Base-by-base conservation (phyloP, 92 coral and sea anemone genomes). In the Siderastrea siderea region DNA sequence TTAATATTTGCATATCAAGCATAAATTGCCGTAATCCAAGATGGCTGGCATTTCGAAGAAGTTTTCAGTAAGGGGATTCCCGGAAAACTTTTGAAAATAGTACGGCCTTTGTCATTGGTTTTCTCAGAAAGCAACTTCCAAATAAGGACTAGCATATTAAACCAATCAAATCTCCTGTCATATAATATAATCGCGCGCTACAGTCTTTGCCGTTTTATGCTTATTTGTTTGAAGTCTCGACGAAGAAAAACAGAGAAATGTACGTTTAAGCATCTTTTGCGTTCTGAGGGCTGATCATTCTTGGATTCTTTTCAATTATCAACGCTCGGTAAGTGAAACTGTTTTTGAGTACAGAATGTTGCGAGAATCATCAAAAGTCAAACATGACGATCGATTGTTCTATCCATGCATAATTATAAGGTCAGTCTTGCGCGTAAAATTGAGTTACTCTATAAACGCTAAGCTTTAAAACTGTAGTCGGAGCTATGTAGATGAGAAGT, bases 131-230 rank as follows among this genome's bases (percentile, higher is more conserved):
- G 65, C 10, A 16, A 7, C 48, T 12, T 79, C 86, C 86, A 69
- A 55, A 70, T 82, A 19, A 69, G 85, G 85, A 68, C 0, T 10
- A 17, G 16, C 0, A 4, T 7, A 43, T 1, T 16, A 7, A 81
- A 54, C 85, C 76, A 81, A 81, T 81, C 85, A 67, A 52, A 81
- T 1, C 6, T 43, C 48, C 11, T 50, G 75, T 80, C 3, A 14
- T 46, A 26, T 26, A 26, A 26, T 26, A 26, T 26, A 26, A 26
- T 26, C 38, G 38, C 38, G 38, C 38, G 38, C 38, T 26, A 26
- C 38, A 26, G 38, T 26, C 38, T 26, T 26, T 26, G 17, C 38
- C 54, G 2, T 17, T n/a, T 19, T 9, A 5, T 7, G 11, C 61
- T 55, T 5, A 1, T 71, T 26, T 26, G 38, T 26, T 26, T 26